Base-by-base conservation (phyloP, 2,888 invertebrate species). In the Agrotis ipsilon region DNA sequence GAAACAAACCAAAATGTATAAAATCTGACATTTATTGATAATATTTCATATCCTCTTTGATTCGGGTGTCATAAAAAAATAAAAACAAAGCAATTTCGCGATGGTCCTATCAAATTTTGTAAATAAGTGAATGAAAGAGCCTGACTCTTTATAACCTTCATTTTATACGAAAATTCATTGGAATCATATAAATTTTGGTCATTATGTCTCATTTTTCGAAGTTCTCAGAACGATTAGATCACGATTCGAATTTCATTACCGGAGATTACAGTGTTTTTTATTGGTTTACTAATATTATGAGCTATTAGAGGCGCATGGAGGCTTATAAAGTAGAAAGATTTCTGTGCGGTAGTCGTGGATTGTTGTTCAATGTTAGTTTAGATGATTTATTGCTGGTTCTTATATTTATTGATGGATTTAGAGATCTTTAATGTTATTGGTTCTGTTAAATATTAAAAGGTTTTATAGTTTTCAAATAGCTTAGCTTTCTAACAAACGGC, bases 191-290 rank as follows among this genome's bases (percentile, higher is more conserved):
- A 73, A 81, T 83, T 77, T 80, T 67, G 71, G 64, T 81, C 48
- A 85, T 85, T 79, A 86, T 80, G 75, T 76, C 80, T 83, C 67
- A 71, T 72, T 79, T 83, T 72, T 73, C 52, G 61, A 76, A 72
- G 52, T 78, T 78, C 80, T 71, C 39, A 65, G 71, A 75, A 71
- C 64, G 72, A 67, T 81, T 77, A 78, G 76, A 78, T 78, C 74
- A 81, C 82, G 82, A 87, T 85, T 84, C 51, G 80, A 81, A 82
- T 87, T 83, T 87, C 82, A 87, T 87, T 86, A 79, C 68, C 79
- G 70, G 77, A 73, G 77, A 82, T 87, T 81, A 81, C 81, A 67
- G 69, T 66, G 59, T 75, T 73, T 83, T 86, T 84, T 81, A 82
- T 84, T 80, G 69, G 75, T 76, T 74, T 69, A 79, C 69, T 77